These are phyloP conservation scores for Bombus haemorrhoidalis DNA, from an alignment of 1,140 invertebrate species.

Conservation along the genomic window DNA sequence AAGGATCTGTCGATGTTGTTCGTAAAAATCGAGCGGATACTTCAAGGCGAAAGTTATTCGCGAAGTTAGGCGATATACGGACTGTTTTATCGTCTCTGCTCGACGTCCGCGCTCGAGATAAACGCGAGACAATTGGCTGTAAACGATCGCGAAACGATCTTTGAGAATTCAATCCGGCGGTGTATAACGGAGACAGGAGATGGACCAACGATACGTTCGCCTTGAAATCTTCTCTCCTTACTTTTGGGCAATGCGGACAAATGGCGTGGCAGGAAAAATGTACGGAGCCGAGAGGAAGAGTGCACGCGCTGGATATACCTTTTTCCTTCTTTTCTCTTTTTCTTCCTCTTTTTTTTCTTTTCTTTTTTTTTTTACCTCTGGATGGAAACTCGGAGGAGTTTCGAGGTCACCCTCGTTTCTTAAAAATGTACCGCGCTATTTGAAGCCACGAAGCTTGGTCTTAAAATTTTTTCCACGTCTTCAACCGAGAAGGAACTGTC, in stretches of 20 bases:
- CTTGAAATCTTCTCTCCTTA: conserved; percentile 3
- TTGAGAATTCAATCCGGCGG: conserved; percentile 10
- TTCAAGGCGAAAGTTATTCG: background rate
- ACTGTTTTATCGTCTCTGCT: background rate
- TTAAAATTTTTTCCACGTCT: conserved; percentile 26
- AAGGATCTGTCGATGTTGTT: background rate
- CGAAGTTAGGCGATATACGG: no score
- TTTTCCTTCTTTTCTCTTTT: background rate
- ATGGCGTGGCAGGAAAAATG: conserved; percentile 5
- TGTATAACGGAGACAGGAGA: background rate
- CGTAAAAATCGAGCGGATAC: conserved; percentile 30
- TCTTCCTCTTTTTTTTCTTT: no score
- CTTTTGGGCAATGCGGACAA: conserved; percentile 4
- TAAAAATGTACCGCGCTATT: conserved; percentile 30
- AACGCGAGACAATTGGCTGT: background rate
- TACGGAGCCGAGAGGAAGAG: background rate
- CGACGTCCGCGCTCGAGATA: background rate
- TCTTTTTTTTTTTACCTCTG: background rate
- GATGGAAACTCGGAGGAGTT: conserved; percentile 19
- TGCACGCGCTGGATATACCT: background rate
- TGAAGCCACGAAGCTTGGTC: background rate
- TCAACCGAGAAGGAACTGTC: background rate
- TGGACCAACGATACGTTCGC: background rate
- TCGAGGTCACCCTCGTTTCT: conserved; percentile 42
- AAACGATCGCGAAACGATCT: background rate